These are phyloP conservation scores for Copidosoma aretas DNA, from an alignment of 2,888 invertebrate genomes.

Conservation along the genomic window DNA sequence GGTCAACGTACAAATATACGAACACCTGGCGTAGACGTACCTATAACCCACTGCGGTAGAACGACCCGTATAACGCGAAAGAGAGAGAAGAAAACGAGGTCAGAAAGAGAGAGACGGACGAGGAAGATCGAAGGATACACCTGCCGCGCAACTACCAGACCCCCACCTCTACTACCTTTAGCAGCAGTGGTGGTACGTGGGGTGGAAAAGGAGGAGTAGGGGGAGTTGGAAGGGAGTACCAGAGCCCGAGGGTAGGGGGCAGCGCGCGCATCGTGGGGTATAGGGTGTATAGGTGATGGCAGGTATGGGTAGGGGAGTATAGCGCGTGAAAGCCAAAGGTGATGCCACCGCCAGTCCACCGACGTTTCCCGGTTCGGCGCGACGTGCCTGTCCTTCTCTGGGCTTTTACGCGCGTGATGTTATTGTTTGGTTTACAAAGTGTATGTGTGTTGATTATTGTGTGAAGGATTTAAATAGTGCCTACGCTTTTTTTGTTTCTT, in stretches of 20 bases:
- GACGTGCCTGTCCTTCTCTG: background rate
- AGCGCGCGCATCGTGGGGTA: background rate
- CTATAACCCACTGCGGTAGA: background rate
- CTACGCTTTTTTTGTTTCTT: too few species aligned
- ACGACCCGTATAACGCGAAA: background rate
- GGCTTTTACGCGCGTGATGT: background rate
- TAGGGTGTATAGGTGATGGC: too few species aligned
- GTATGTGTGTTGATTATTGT: too few species aligned
- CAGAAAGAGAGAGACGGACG: background rate
- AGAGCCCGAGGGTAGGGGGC: background rate
- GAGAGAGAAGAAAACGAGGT: background rate
- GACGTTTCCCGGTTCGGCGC: background rate
- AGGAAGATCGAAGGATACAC: constrained; percentile 2
- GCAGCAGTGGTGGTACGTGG: too few species aligned
- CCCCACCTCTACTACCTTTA: background rate
- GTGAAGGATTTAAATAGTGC: too few species aligned
- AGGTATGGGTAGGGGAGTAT: background rate
- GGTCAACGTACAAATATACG: background rate
- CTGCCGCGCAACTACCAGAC: background rate
- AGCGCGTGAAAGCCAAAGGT: background rate
- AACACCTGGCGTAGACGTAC: too few species aligned
- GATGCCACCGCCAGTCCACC: background rate
- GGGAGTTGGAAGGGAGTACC: background rate
- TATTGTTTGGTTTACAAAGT: too few species aligned
- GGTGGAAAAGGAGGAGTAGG: background rate